A percentile compares a stretch with the other conserved stretches of the same genome.
Evolutionary conservation across 2,113 vertebrate genomes (phyloP).

Genomic region (Gadus chalcogrammus): DNA sequence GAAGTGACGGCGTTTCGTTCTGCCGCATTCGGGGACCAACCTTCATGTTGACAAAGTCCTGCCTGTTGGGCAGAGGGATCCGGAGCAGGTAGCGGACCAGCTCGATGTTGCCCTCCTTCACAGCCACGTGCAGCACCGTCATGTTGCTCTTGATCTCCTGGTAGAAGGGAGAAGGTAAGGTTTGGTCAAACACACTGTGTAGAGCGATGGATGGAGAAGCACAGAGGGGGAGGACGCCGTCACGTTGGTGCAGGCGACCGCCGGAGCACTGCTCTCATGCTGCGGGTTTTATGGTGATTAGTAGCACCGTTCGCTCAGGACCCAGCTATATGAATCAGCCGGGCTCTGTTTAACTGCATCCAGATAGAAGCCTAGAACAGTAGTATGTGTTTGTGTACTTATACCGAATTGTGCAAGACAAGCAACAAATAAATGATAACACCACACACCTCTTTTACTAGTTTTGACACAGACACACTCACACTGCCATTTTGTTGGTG

Average conservation of each 20-base stretch:
- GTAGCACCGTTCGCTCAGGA: no score
- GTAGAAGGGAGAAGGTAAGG: slow-evolving; percentile 15
- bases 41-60: slow-evolving; percentile 87
- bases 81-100: slow-evolving; percentile 79
- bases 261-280: no score
- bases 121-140: slow-evolving; percentile 83
- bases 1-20: slow-evolving; percentile 8
- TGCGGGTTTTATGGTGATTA: no score
- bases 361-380: no score
- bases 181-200: slow-evolving; percentile 22
- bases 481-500: no score
- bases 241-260: not conserved
- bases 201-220: slow-evolving; percentile 25
- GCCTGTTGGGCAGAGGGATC: slow-evolving; percentile 68
- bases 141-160: slow-evolving; percentile 93
- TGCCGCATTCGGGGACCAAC: slow-evolving; percentile 55
- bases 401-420: no score
- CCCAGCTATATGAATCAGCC: no score
- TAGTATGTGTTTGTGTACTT: no score
- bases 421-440: no score
- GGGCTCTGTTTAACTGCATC: no score
- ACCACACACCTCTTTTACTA: no score
- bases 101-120: slow-evolving; percentile 83
- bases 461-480: no score
- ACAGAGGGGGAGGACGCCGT: slow-evolving; percentile 29